These are phyloP conservation scores for Cheirogaleus major DNA, from an alignment of 2,797 vertebrate species.

Conservation along the genomic window DNA sequence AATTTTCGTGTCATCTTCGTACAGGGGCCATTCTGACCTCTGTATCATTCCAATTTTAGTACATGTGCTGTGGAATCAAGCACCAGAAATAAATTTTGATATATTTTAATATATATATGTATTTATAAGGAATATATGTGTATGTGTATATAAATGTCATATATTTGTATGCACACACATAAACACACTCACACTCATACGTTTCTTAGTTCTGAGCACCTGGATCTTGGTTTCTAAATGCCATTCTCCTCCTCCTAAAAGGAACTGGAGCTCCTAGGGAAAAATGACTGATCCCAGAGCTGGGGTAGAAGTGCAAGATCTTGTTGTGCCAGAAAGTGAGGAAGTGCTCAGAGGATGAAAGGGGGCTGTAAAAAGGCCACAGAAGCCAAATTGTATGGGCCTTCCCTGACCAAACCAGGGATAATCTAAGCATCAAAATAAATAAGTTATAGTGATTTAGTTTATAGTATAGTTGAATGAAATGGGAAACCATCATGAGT, in stretches of 20 bases:
- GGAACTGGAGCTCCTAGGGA: neutral
- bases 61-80: too few species aligned
- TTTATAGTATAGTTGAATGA: neutral
- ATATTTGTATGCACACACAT: neutral
- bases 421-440: neutral
- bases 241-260: neutral
- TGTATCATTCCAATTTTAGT: too few species aligned
- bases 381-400: neutral
- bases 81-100: neutral
- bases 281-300: neutral
- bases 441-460: neutral
- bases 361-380: neutral
- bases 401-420: neutral
- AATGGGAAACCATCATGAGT: neutral
- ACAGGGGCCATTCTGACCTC: too few species aligned
- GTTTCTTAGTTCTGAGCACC: neutral
- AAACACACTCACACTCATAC: neutral
- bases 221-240: neutral
- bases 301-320: neutral
- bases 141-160: neutral
- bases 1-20: too few species aligned
- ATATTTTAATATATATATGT: neutral
- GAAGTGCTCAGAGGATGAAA: neutral
- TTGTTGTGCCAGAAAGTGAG: neutral
- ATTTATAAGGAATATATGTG: neutral